Base-by-base conservation (phyloP, 23 tunicate genomes). In the Pegea sp. region DNA sequence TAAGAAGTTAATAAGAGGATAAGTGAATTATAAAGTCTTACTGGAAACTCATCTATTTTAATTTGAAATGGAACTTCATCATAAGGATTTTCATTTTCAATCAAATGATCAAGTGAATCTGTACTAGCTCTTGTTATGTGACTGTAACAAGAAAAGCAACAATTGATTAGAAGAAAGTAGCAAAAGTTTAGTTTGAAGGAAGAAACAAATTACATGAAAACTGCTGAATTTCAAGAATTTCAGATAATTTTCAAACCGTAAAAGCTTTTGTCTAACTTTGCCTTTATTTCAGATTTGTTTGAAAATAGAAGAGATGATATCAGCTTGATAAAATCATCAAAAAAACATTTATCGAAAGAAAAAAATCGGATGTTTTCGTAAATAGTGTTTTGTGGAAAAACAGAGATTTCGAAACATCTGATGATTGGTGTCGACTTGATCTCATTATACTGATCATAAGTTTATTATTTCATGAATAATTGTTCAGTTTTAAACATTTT, bases 1-100 rank as follows among this genome's bases (percentile, higher is more conserved):
- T n/a, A n/a, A n/a, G n/a, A n/a, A n/a, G n/a, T n/a, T n/a, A n/a
- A n/a, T n/a, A n/a, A n/a, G 46, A 38, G 46, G 13, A 38, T 11
- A 38, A 38, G 11, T 38, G 13, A 8, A 38, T 8, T 8, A 38
- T 38, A 38, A 11, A 38, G 11, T 8, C 16, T 16, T 8, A 38
- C 16, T 38, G 46, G 46, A 38, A 13, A 13, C 56, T 13, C 19
- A 20, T 50, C 19, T 13, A 20, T 50, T 18, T 6, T 11, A 50
- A 50, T 20, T 49, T 77, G 74, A 33, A 57, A 46, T 0, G 95
- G 95, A 11, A 84, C 95, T 33, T 63, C 70, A 59, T 84, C 95
- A 52, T 84, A 84, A 25, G 95, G 95, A 74, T 84, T 84, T 68
- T 84, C 95, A 52, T 84, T 73, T 62, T 84, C 95, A 58, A 84